Base-by-base conservation (phyloP, 2,888 invertebrate genomes). In the Portevinia maculata region DNA sequence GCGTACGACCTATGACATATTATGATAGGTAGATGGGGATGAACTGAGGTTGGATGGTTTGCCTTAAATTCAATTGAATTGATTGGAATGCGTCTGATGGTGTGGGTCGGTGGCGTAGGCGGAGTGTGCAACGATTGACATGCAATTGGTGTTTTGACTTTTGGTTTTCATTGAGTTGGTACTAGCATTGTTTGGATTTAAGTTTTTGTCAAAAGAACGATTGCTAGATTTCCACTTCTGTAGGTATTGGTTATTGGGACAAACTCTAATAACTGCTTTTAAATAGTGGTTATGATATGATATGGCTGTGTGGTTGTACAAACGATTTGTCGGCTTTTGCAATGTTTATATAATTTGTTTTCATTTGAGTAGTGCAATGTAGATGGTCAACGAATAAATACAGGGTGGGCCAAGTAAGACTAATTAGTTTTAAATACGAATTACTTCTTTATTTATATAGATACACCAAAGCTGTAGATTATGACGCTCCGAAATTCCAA, bases 61-160 rank as follows among this genome's bases (percentile, higher is more conserved):
- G 75, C 39, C 30, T 28, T 60, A 46, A 74, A 48, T 60, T 67
- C 67, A 62, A 69, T 70, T 64, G 70, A 64, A 76, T 70, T 70
- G 79, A 76, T 75, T 57, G 69, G 52, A 76, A 70, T 76, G 57
- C 75, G 24, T 76, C 69, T 76, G 65, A 65, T 28, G 41, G 46
- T 30, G 1, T 8, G 32, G 24, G 15, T 19, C 8, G 9, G 19
- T 11, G 9, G 30, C 3, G 19, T 9, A n/a, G 28, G 9, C 3
- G 11, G 2, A 11, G 19, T 39, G 28, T 64, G 53, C 62, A 62
- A 37, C 64, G 46, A 21, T 34, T 62, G 41, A 64, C 67, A 69
- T 57, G 44, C 55, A 69, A 55, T 57, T 41, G 64, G 55, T 53
- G 44, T 71, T 62, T 73, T 64, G 64, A 41, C 55, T 64, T 74